Base-by-base conservation (phyloP, 2,888 invertebrate species). In the Cryptus viduatorius region DNA sequence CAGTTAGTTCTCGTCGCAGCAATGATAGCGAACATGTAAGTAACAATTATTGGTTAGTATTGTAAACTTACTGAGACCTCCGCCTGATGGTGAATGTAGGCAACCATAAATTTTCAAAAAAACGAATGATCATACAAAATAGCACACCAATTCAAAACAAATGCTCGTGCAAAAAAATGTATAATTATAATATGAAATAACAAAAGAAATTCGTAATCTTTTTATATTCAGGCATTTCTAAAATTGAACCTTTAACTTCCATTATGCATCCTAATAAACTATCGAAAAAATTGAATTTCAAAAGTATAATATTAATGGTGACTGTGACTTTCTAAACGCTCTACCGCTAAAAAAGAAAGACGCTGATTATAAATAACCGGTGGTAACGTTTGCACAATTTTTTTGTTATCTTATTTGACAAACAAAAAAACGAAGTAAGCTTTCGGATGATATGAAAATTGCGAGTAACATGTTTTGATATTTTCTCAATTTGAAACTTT, bases 21-120 rank as follows among this genome's bases (percentile, higher is more conserved):
- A 59, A 76, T 69, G 24, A 81, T 76, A 65, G 72, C 72, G 46
- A 79, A 82, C 79, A 82, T 68, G n/a, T 64, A 86, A 81, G n/a
- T 64, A 86, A 81, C 78, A 73, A 37, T 37, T 72, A 75, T 80
- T 82, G 83, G 84, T 87, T 86, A 87, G 72, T 85, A 79, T 84
- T 84, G 73, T 87, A 88, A 90, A 92, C 92, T 92, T 92, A 92
- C 92, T 90, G 92, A 91, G 87, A 92, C 92, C 89, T 92, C 92
- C 90, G 92, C 92, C 92, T 92, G 92, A 87, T 85, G 89, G 85
- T 88, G 89, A 89, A 89, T 90, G 92, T 90, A 90, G 89, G 90
- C 90, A 90, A 90, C 90, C 87, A 89, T 86, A 90, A 89, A 89
- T 90, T 89, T 90, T 89, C 88, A 89, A 87, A 89, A 89, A 90